phyloP scores from a whole-genome alignment of 2,888 invertebrate genomes.

The Acrobasis repandana region DNA sequence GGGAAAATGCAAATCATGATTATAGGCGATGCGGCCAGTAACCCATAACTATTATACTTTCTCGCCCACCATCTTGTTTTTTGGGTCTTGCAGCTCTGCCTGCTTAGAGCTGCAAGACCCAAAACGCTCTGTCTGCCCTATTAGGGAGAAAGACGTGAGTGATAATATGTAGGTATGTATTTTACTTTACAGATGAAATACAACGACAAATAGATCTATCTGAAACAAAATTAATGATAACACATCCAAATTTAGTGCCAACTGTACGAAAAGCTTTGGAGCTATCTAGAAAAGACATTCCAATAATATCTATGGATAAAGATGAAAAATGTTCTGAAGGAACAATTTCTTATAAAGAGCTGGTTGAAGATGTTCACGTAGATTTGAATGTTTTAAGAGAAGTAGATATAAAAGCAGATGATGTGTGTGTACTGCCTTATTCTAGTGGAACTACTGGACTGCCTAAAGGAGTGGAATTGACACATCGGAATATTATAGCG shows the following conservation, averaged over 20 bases:
- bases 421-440: slow-evolving; percentile 87
- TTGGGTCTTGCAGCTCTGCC: too few relatives aligned
- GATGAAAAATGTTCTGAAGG: slow-evolving; percentile 62
- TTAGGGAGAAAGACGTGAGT: neutral
- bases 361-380: slow-evolving; percentile 70
- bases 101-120: too few relatives aligned
- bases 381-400: slow-evolving; percentile 74
- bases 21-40: too few relatives aligned
- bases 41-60: too few relatives aligned
- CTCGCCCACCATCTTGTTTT: too few relatives aligned
- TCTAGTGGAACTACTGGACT: slow-evolving; percentile 94
- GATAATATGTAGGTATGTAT: slow-evolving; percentile 8
- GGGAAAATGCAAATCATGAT: too few relatives aligned
- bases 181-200: slow-evolving; percentile 85
- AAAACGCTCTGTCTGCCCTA: too few relatives aligned
- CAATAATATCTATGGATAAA: slow-evolving; percentile 71
- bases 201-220: slow-evolving; percentile 83
- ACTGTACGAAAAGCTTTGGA: slow-evolving; percentile 72
- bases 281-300: slow-evolving; percentile 65
- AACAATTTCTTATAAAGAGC: slow-evolving; percentile 84
- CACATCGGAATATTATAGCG: slow-evolving; percentile 81
- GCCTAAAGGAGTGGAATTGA: slow-evolving; percentile 88
- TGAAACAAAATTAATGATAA: slow-evolving; percentile 83
- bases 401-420: slow-evolving; percentile 68
- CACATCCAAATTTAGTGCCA: slow-evolving; percentile 78